Conservation (phyloP, 2,113 vertebrate species). For the Ailurus styani region DNA sequence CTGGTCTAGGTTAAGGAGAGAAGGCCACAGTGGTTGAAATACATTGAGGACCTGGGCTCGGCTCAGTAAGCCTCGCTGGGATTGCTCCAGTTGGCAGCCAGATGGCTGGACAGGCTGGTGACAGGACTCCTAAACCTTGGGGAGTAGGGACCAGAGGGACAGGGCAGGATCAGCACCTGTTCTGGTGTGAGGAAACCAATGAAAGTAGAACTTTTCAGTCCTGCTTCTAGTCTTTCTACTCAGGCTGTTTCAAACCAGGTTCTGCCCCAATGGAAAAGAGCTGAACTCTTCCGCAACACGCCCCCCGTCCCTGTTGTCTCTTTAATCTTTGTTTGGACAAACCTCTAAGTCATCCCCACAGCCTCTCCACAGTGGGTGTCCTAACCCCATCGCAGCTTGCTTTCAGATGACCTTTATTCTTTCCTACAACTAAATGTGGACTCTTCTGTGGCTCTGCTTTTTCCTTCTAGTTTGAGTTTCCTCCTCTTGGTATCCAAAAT, state of each 20-base stretch:
- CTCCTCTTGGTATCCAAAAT: background rate
- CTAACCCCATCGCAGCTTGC: background rate
- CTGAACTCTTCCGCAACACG: background rate
- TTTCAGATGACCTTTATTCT: background rate
- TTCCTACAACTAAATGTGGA: background rate
- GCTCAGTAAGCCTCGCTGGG: background rate
- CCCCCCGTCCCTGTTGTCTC: background rate
- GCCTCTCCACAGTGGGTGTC: background rate
- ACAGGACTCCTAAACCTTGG: background rate
- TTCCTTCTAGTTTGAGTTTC: background rate
- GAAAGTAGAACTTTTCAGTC: background rate
- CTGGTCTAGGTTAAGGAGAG: background rate
- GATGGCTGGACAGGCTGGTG: background rate
- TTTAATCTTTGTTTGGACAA: background rate
- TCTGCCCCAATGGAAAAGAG: background rate
- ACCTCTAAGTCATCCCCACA: too few relatives aligned
- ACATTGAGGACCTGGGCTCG: background rate
- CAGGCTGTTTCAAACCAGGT: background rate
- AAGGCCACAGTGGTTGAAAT: slow-evolving; percentile 13
- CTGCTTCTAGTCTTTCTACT: background rate
- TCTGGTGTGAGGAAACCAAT: background rate
- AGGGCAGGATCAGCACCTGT: background rate
- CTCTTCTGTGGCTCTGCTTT: background rate
- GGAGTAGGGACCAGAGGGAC: background rate
- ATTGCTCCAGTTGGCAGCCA: background rate